Evolutionary conservation across 2,797 vertebrate genomes (phyloP).

Genomic region (Pteropus rufus): DNA sequence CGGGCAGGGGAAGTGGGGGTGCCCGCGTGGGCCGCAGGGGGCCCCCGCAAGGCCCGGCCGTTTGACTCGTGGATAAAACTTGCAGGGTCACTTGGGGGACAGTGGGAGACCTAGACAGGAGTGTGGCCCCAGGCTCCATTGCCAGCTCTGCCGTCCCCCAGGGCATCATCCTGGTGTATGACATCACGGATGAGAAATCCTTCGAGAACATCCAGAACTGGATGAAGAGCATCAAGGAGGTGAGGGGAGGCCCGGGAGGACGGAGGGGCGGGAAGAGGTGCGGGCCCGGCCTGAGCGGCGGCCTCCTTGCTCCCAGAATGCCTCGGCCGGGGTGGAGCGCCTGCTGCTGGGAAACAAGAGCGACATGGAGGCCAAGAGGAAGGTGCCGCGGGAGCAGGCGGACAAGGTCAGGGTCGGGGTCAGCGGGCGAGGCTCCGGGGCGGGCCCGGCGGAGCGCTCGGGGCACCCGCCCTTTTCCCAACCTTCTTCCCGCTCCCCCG

Average conservation of each 20-base stretch:
- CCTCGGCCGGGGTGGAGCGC: slow-evolving; percentile 90
- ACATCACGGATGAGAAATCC: slow-evolving; percentile 96
- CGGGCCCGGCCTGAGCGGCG: too few species aligned
- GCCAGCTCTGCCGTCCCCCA: slow-evolving; percentile 62
- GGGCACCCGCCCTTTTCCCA: background rate
- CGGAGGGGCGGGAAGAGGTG: background rate
- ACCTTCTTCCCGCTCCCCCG: background rate
- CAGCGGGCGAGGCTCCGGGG: too few species aligned
- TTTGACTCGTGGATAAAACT: background rate
- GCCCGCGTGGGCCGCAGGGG: background rate
- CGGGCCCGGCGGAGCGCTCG: too few species aligned
- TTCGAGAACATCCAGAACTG: slow-evolving; percentile 98
- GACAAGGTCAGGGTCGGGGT: slow-evolving; percentile 85
- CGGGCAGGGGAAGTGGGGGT: background rate
- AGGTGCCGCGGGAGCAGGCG: slow-evolving; percentile 90
- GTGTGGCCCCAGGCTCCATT: background rate
- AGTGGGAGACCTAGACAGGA: background rate
- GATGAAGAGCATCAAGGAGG: slow-evolving; percentile 98
- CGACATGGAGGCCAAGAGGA: slow-evolving; percentile 93
- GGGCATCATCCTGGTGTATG: slow-evolving; percentile 97
- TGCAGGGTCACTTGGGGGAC: background rate
- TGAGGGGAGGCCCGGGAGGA: slow-evolving; percentile 52
- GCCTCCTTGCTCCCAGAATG: slow-evolving; percentile 84
- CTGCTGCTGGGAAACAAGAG: slow-evolving; percentile 96
- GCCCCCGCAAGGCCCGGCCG: background rate